Base-by-base conservation (phyloP, 2,888 invertebrate genomes). In the Acanthosepion pharaonis region DNA sequence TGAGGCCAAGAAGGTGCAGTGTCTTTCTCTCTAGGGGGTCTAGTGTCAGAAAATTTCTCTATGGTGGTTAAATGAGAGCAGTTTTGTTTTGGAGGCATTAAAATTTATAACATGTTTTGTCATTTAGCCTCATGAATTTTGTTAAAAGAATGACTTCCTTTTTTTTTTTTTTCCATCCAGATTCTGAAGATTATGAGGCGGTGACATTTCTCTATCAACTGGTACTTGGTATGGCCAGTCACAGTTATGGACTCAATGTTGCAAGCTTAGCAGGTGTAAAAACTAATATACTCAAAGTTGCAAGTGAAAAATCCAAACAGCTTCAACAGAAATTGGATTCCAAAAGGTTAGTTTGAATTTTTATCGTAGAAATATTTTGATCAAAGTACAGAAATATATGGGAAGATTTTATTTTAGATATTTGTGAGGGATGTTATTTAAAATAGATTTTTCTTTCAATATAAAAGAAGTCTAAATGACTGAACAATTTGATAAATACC, bases 221-320 rank as follows among this genome's bases (percentile, higher is more conserved):
- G 25, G 97, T 96, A 2, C 91, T 94, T 91, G 97, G 97, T 33
- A 95, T 95, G 49, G 97, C 97, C n/a, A 96, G 96, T 5, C 96
- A 97, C 93, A 97, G 97, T 95, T 97, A 97, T 95, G 97, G 97
- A 8, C 96, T 97, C 49, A 97, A 97, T 96, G 97, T 97, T 8
- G 97, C 97, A 15, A 96, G 97, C 48, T 95, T 97, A 64, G 97
- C 97, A 25, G 96, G 96, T 53, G 96, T 97, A 49, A 97, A 97
- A 25, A 59, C 94, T 6, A 91, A 95, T 11, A 96, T 97, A 59
- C 95, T 97, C 91, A 94, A 95, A 42, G 93, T 94, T 33, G 97
- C 97, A 23, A 91, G 96, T 3, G 33, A 94, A 28, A 96, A 96
- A 95, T 97, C 97, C 23, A 94, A 95, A 5, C 95, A 96, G 51